Percentiles rank a stretch among this genome's conserved stretches.
Evolutionary conservation across 2,888 invertebrate genomes (phyloP).

Genomic region (Unio pictorum): DNA sequence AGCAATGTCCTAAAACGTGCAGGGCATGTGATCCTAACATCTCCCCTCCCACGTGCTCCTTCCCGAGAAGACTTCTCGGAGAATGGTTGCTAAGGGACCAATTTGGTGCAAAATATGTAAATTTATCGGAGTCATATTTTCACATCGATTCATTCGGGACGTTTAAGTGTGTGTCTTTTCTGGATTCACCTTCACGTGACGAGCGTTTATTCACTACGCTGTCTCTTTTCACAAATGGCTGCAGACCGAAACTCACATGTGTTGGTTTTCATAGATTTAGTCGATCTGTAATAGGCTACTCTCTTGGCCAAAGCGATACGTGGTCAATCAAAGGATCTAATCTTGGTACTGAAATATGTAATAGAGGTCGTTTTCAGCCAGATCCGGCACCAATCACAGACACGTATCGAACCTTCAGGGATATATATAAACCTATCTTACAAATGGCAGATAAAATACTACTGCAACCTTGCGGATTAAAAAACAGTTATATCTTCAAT

Average conservation of each 20-base stretch:
- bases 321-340: conserved; percentile 45
- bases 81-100: conserved; percentile 42
- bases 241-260: conserved; percentile 59
- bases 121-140: conserved; percentile 38
- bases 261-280: conserved; percentile 42
- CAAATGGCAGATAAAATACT: conserved; percentile 16
- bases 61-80: conserved; percentile 43
- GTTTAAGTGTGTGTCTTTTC: conserved; percentile 48
- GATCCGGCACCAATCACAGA: conserved; percentile 53
- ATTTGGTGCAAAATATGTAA: conserved; percentile 19
- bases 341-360: conserved; percentile 39
- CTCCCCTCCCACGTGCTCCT: conserved; percentile 45
- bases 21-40: conserved; percentile 43
- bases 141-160: conserved; percentile 42
- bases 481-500: conserved; percentile 34
- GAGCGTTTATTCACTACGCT: conserved; percentile 47
- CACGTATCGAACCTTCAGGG: conserved; percentile 38
- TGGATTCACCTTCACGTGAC: conserved; percentile 36
- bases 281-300: conserved; percentile 45
- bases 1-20: conserved; percentile 59
- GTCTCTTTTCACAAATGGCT: conserved; percentile 55
- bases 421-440: conserved; percentile 48
- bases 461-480: conserved; percentile 42
- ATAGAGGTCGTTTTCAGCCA: conserved; percentile 38
- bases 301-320: conserved; percentile 46